Conservation (phyloP, 2,797 vertebrate genomes). For the Cyclura pinguis region DNA sequence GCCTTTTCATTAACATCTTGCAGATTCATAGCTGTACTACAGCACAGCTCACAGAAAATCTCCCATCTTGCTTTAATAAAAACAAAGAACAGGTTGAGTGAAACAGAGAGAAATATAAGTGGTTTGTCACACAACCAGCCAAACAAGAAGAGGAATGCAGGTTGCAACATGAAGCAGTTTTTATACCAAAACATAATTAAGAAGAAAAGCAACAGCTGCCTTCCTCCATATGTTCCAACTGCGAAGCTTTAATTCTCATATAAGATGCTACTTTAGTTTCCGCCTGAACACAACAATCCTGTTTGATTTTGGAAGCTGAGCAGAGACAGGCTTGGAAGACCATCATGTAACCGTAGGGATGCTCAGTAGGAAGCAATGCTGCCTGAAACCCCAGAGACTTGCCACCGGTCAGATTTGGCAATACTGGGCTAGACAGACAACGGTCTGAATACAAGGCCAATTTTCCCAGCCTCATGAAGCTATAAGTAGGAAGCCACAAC, state of each 20-base stretch:
- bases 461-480: background rate
- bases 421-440: no score
- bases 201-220: accelerated
- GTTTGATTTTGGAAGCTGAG: no score
- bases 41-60: background rate
- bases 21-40: background rate
- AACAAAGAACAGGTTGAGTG: background rate
- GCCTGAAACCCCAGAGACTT: no score
- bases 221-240: background rate
- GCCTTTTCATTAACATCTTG: background rate
- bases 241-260: background rate
- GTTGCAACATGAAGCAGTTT: background rate
- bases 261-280: background rate
- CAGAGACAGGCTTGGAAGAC: no score
- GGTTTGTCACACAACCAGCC: accelerated
- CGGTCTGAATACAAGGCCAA: no score
- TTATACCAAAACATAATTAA: accelerated
- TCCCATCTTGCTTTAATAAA: accelerated
- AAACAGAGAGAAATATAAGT: no score
- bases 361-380: no score
- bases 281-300: no score
- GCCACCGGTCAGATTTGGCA: no score
- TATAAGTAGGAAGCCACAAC: background rate
- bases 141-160: background rate
- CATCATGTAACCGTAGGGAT: no score